A percentile compares a stretch with the other conserved stretches of the same genome.
Conservation (phyloP, 2,888 invertebrate genomes). For the Sinelater perroti region DNA sequence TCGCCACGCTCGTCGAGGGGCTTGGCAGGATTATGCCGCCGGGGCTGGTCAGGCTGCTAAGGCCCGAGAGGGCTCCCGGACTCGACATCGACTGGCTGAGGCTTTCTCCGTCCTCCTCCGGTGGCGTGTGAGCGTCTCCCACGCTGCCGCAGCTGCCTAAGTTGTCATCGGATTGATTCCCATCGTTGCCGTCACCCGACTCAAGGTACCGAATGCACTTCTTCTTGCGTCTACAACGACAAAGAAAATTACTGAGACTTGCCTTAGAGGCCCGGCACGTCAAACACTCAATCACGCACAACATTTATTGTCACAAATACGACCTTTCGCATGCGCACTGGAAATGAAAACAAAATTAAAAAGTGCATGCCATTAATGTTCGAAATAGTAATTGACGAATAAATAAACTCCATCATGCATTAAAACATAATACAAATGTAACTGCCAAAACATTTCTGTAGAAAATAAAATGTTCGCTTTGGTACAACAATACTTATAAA, state of each 20-base stretch:
- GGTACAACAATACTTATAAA: too few relatives aligned
- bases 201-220: conserved; percentile 97
- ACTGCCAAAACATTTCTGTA: too few relatives aligned
- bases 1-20: conserved; percentile 77
- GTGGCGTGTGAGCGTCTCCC: conserved; percentile 73
- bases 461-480: too few relatives aligned
- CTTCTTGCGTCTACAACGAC: conserved; percentile 87
- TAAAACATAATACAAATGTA: too few relatives aligned
- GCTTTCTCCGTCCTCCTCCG: conserved; percentile 73
- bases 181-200: conserved; percentile 72
- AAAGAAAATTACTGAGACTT: not conserved
- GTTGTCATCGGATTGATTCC: conserved; percentile 75
- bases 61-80: conserved; percentile 71
- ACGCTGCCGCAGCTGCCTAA: conserved; percentile 83
- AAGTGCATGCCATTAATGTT: conserved; percentile 23
- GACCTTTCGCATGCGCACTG: conserved; percentile 25
- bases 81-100: conserved; percentile 68
- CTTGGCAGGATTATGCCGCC: conserved; percentile 76
- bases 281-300: conserved; percentile 1
- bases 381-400: too few relatives aligned
- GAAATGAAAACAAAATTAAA: conserved; percentile 24
- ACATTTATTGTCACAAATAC: conserved; percentile 16
- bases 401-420: too few relatives aligned
- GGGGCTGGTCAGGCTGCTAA: conserved; percentile 77
- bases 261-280: not conserved